These are phyloP conservation scores for Sigmodon hispidus DNA, from an alignment of 2,113 vertebrate genomes.

Conservation along the genomic window DNA sequence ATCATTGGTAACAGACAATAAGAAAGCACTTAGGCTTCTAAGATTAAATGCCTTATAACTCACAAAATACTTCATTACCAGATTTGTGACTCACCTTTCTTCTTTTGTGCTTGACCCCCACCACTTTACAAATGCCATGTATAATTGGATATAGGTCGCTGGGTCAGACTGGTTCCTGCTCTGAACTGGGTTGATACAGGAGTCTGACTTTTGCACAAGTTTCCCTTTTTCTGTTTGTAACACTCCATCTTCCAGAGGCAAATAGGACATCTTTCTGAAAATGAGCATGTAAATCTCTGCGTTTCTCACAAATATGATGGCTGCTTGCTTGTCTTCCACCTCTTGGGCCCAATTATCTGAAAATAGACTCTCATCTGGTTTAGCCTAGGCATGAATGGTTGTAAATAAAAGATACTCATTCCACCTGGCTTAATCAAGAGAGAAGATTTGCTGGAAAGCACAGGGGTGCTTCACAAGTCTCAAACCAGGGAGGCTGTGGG, in stretches of 20 bases:
- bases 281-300: slow-evolving; percentile 55
- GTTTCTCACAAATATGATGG: slow-evolving; percentile 62
- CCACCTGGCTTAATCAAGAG: slow-evolving; percentile 69
- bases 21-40: neutral
- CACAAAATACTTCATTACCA: neutral
- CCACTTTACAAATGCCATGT: neutral
- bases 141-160: slow-evolving; percentile 29
- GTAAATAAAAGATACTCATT: slow-evolving; percentile 62
- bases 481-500: neutral
- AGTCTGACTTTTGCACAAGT: neutral
- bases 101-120: neutral
- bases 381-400: slow-evolving; percentile 46
- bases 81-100: neutral
- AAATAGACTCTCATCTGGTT: slow-evolving; percentile 70
- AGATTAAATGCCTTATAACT: slow-evolving; percentile 11
- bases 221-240: neutral
- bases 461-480: neutral
- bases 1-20: neutral
- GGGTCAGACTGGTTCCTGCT: neutral
- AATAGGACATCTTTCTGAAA: slow-evolving; percentile 59
- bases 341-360: slow-evolving; percentile 77
- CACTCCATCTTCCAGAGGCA: slow-evolving; percentile 8
- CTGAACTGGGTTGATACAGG: neutral
- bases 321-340: slow-evolving; percentile 34
- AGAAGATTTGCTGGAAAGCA: slow-evolving; percentile 35